Conservation (phyloP, 1,140 invertebrate species). For the Lanistes nyassanus region DNA sequence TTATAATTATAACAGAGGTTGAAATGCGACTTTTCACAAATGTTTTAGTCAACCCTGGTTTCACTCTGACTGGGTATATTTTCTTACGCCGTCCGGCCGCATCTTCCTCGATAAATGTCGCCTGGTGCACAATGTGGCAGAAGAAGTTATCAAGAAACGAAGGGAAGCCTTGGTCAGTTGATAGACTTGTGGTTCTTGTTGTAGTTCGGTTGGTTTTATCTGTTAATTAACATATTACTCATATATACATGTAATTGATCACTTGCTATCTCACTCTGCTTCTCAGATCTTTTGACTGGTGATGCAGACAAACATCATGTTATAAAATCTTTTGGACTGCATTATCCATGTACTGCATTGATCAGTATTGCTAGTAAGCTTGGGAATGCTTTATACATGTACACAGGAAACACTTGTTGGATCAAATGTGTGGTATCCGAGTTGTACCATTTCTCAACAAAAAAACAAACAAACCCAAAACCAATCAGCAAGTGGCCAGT, state of each 20-base stretch:
- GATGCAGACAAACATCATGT: too few relatives aligned
- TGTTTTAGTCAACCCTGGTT: conserved; percentile 33
- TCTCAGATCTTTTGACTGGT: too few relatives aligned
- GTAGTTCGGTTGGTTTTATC: too few relatives aligned
- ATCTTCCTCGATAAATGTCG: conserved; percentile 31
- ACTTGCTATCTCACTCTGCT: not conserved
- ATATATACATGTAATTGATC: not conserved
- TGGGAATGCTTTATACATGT: too few relatives aligned
- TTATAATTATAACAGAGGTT: not conserved
- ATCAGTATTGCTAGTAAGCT: too few relatives aligned
- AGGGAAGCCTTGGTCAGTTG: conserved; percentile 31
- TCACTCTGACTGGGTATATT: conserved; percentile 34
- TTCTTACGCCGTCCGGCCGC: conserved; percentile 32
- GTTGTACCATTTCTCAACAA: too few relatives aligned
- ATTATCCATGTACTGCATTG: too few relatives aligned
- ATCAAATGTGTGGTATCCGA: too few relatives aligned
- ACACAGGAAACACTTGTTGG: too few relatives aligned
- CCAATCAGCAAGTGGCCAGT: too few relatives aligned
- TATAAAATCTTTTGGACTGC: too few relatives aligned
- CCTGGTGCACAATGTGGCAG: conserved; percentile 39
- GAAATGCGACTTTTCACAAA: not conserved
- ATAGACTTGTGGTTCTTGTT: not conserved
- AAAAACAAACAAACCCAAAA: too few relatives aligned
- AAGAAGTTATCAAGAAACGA: conserved; percentile 38
- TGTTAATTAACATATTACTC: not conserved